Base-by-base conservation (phyloP, 2,113 vertebrate species). In the Corvus moneduloides region DNA sequence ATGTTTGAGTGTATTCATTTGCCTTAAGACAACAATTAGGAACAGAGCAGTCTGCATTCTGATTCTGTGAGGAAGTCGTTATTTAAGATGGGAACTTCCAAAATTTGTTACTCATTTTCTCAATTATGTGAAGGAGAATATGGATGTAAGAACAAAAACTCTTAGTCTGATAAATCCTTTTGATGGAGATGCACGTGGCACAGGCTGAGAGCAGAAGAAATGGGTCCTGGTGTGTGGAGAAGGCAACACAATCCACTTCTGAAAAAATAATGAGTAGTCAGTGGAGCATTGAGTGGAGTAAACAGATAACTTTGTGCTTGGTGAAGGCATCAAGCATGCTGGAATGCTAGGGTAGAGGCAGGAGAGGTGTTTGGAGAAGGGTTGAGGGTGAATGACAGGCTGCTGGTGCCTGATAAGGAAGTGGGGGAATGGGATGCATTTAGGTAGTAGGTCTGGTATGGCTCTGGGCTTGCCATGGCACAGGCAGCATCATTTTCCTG, bases 371-470 rank as follows among this genome's bases (percentile, higher is more conserved):
- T 63, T 63, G 49, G 48, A 59, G 63, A 84, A 64, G 32, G 28
- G 8, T 1, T 46, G 44, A 81, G 19, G 9, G 13, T 68, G 55
- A 52, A 52, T 2, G 1, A 28, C 27, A 72, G 14, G 22, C 44
- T 76, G 22, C 35, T 54, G 39, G 26, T 48, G 18, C 39, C 23
- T 68, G 16, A 37, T 22, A 33, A 64, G 22, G 56, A 71, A 27
- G 16, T 0, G 1, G 6, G 9, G 19, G 12, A 78, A 52, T 13
- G 21, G 12, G 13, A 13, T 75, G 41, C 1, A 1, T 66, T 71
- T 54, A 32, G 37, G 20, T 48, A 9, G 18, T 11, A 48, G n/a
- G 43, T 30, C 30, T 9, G 32, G 41, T 63, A 15, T 15, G 9
- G 8, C 28, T 64, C 37, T 54, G 43, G 33, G 35, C 44, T 89